These are phyloP conservation scores for Carlito syrichta DNA, from an alignment of 2,113 vertebrate genomes.

Conservation along the genomic window DNA sequence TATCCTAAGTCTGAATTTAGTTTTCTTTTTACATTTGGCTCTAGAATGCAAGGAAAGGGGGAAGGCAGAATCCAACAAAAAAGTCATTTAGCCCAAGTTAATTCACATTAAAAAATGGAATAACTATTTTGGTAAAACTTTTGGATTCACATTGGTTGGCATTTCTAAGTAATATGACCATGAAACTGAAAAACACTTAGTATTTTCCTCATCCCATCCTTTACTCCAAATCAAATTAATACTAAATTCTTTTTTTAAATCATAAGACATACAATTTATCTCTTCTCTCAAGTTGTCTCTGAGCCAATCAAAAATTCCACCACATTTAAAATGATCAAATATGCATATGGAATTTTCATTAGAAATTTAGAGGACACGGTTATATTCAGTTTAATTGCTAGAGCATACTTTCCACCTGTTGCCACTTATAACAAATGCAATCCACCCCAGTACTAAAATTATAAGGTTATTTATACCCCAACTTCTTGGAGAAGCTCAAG, in stretches of 20 bases:
- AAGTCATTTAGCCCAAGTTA: constrained; percentile 64
- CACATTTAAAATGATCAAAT: constrained; percentile 72
- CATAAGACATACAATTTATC: constrained; percentile 38
- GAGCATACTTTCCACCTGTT: constrained; percentile 78
- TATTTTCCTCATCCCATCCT: not conserved
- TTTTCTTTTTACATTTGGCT: constrained; percentile 78
- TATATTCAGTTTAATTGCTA: constrained; percentile 65
- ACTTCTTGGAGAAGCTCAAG: constrained; percentile 56
- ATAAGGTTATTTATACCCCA: constrained; percentile 71
- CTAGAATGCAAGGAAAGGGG: constrained; percentile 34
- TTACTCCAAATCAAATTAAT: constrained; percentile 10
- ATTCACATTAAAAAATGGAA: constrained; percentile 61
- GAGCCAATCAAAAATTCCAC: constrained; percentile 62
- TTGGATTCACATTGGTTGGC: constrained; percentile 44
- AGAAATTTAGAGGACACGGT: constrained; percentile 64
- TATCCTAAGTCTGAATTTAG: constrained; percentile 81
- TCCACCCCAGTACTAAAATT: constrained; percentile 63
- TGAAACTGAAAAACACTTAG: constrained; percentile 12
- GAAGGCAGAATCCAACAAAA: constrained; percentile 51
- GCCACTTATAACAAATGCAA: constrained; percentile 73
- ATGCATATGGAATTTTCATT: constrained; percentile 77
- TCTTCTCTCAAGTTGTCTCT: constrained; percentile 58
- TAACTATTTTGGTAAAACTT: constrained; percentile 51
- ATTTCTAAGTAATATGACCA: constrained; percentile 59
- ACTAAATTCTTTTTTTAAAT: constrained; percentile 24